Conservation (phyloP, 2,888 invertebrate genomes). For the Scaptomyza cyrtandrae region DNA sequence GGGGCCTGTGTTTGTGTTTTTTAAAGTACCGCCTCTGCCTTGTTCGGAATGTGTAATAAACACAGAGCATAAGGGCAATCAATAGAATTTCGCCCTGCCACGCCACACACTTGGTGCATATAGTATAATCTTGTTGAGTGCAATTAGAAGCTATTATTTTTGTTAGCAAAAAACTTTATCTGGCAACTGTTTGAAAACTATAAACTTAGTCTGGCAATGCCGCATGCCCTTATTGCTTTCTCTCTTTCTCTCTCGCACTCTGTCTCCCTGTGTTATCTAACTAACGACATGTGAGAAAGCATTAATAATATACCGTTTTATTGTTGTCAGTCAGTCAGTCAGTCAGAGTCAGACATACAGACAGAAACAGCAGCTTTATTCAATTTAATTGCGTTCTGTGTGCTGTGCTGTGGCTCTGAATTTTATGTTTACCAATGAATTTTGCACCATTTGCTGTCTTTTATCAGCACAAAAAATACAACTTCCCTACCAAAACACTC, state of each 20-base stretch:
- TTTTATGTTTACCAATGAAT: constrained; percentile 21
- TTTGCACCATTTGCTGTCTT: constrained; percentile 32
- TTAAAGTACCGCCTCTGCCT: constrained; percentile 35
- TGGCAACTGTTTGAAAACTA: constrained; percentile 10
- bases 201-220: constrained; percentile 4
- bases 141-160: constrained; percentile 58
- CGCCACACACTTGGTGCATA: background rate
- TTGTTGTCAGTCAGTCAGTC: background rate
- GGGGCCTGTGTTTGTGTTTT: constrained; percentile 24
- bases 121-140: constrained; percentile 1
- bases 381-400: constrained; percentile 7
- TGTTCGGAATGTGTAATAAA: constrained; percentile 34
- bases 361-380: constrained; percentile 3
- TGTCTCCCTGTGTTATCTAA: too few relatives aligned
- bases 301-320: constrained; percentile 13
- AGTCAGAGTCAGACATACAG: background rate
- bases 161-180: constrained; percentile 16
- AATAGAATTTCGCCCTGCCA: constrained; percentile 13
- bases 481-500: background rate
- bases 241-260: background rate
- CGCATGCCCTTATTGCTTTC: background rate
- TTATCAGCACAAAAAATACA: constrained; percentile 7
- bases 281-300: constrained; percentile 7
- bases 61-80: constrained; percentile 18
- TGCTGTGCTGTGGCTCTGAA: background rate